Percentiles rank a stretch among this genome's conserved stretches.
These are phyloP conservation scores for Hyles euphorbiae DNA, from an alignment of 1,140 invertebrate species.

Conservation along the genomic window DNA sequence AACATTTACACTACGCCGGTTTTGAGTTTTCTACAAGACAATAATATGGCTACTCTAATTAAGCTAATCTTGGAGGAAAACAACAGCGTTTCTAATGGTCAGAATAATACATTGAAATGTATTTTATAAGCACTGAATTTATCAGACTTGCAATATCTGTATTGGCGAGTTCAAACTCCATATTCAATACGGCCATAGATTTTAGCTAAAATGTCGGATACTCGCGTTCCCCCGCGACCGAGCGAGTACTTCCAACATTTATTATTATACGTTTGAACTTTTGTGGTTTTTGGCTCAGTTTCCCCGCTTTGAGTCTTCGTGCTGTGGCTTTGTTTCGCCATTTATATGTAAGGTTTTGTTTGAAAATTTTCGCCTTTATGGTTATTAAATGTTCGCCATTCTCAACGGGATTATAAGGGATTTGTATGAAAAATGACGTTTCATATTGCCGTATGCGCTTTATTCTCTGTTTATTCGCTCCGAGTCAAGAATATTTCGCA, in stretches of 20 bases:
- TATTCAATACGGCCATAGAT: too few species aligned
- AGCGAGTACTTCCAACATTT: background rate
- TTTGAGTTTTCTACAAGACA: too few species aligned
- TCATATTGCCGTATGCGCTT: background rate
- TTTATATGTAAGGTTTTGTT: constrained; percentile 6
- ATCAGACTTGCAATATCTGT: too few species aligned
- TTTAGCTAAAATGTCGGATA: background rate
- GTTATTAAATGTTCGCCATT: background rate
- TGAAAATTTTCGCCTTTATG: constrained; percentile 1
- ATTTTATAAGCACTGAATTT: too few species aligned
- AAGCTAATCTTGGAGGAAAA: too few species aligned
- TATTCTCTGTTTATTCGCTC: too few species aligned
- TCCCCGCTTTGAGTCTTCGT: constrained; percentile 3
- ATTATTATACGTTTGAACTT: constrained; percentile 10
- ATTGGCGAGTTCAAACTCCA: too few species aligned
- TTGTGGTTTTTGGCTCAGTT: constrained; percentile 7
- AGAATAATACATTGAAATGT: too few species aligned
- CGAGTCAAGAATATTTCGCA: too few species aligned
- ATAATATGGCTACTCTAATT: too few species aligned
- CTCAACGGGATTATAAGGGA: constrained; percentile 1
- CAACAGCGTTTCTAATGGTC: too few species aligned
- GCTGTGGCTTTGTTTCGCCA: constrained; percentile 4
- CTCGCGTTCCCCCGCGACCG: background rate
- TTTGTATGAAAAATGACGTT: constrained; percentile 4
- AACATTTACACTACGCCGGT: too few species aligned